These are phyloP conservation scores for Otolemur garnettii DNA, from an alignment of 2,113 vertebrate genomes.

Conservation along the genomic window DNA sequence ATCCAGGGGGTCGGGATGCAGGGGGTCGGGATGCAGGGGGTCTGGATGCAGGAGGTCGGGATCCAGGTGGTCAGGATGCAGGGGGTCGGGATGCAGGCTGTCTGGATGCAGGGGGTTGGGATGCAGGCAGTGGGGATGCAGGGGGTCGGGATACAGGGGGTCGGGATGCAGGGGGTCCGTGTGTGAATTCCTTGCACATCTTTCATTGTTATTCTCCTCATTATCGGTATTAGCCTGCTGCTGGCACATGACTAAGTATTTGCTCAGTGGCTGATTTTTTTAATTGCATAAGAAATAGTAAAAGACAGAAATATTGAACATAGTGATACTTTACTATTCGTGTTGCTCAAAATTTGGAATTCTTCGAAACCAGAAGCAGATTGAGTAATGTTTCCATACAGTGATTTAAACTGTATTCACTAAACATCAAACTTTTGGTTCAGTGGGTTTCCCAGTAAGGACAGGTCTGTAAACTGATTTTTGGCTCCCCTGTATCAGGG, in stretches of 20 bases:
- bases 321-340: neutral
- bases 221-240: neutral
- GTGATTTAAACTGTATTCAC: neutral
- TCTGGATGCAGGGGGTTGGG: too few relatives aligned
- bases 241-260: constrained; percentile 29
- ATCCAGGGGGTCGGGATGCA: too few relatives aligned
- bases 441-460: constrained; percentile 27
- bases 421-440: constrained; percentile 36
- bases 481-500: constrained; percentile 27
- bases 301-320: constrained; percentile 38
- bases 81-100: too few relatives aligned
- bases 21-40: too few relatives aligned
- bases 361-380: constrained; percentile 53
- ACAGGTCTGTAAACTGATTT: constrained; percentile 4
- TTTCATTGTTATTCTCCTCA: constrained; percentile 28
- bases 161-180: neutral
- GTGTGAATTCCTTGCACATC: neutral
- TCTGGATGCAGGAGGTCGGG: too few relatives aligned
- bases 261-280: neutral
- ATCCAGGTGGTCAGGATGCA: too few relatives aligned
- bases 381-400: neutral
- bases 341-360: constrained; percentile 36
- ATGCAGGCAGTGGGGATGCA: neutral
- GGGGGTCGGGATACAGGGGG: neutral
- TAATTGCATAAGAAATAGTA: neutral